phyloP scores from a whole-genome alignment of 1,140 invertebrate genomes.

The Drosophila lacteicornis region DNA sequence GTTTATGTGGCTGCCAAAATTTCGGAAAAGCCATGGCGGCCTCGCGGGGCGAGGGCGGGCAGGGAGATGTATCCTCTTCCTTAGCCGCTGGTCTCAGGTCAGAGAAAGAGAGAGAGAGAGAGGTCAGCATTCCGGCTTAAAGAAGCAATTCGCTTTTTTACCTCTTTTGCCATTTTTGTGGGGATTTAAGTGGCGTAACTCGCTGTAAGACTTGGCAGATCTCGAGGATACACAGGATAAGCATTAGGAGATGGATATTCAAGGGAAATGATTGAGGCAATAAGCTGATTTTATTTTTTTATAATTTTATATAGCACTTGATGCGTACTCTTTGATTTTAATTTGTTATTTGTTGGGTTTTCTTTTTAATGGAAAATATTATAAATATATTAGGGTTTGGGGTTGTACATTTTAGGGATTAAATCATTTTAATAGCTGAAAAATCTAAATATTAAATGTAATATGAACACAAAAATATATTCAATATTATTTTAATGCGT shows the following conservation, averaged over 20 bases:
- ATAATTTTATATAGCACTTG: too few species aligned
- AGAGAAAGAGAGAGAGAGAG: conserved; percentile 6
- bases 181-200: conserved; percentile 24
- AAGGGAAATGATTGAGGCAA: background rate
- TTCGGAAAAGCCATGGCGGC: conserved; percentile 1
- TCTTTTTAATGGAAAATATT: background rate
- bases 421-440: too few species aligned
- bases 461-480: background rate
- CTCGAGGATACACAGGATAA: background rate
- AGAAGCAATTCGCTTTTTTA: conserved; percentile 11
- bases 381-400: background rate
- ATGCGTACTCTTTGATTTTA: too few species aligned
- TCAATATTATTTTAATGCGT: too few species aligned
- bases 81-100: conserved; percentile 32
- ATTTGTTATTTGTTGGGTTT: background rate
- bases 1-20: conserved; percentile 10
- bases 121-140: conserved; percentile 31
- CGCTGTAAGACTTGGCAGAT: background rate
- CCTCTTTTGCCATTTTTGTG: conserved; percentile 7
- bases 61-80: conserved; percentile 9
- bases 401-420: too few species aligned
- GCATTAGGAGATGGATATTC: background rate
- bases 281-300: too few species aligned
- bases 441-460: background rate
- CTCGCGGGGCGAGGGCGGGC: background rate